These are phyloP conservation scores for Thunnus thynnus DNA, from an alignment of 2,113 vertebrate species.

Conservation along the genomic window DNA sequence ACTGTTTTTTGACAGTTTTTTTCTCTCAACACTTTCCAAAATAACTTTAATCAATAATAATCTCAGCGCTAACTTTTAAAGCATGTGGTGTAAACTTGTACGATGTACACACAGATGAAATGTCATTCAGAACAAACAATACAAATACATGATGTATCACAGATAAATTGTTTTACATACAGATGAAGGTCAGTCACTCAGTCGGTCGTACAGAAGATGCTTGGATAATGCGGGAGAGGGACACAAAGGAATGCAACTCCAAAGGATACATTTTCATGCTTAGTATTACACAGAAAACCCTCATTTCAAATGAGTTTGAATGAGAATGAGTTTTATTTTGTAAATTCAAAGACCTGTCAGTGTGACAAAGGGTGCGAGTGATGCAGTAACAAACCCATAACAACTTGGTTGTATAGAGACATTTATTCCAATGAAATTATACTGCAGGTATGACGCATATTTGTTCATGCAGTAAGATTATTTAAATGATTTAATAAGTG, in stretches of 20 bases:
- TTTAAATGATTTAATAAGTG: background rate
- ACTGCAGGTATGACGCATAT: conserved; percentile 19
- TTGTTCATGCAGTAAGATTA: conserved; percentile 23
- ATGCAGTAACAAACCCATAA: conserved; percentile 34
- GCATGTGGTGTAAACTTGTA: conserved; percentile 35
- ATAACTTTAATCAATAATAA: background rate
- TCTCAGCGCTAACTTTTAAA: background rate
- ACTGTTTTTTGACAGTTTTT: background rate
- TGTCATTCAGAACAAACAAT: conserved; percentile 16
- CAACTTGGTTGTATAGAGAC: background rate
- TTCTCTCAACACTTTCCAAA: too few species aligned
- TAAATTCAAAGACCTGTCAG: background rate
- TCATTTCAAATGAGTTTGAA: too few species aligned
- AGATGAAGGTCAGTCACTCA: conserved; percentile 1
- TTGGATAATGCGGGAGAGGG: conserved; percentile 17
- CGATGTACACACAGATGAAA: conserved; percentile 22
- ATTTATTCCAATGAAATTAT: conserved; percentile 27
- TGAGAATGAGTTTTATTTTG: too few species aligned
- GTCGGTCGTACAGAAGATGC: conserved; percentile 44
- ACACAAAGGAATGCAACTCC: conserved; percentile 27
- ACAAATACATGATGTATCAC: conserved; percentile 10
- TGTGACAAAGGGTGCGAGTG: conserved; percentile 6
- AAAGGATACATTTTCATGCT: conserved; percentile 24
- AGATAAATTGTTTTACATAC: conserved; percentile 1
- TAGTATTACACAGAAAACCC: background rate